phyloP scores from a whole-genome alignment of 2,888 invertebrate species.

The Thera britannica region DNA sequence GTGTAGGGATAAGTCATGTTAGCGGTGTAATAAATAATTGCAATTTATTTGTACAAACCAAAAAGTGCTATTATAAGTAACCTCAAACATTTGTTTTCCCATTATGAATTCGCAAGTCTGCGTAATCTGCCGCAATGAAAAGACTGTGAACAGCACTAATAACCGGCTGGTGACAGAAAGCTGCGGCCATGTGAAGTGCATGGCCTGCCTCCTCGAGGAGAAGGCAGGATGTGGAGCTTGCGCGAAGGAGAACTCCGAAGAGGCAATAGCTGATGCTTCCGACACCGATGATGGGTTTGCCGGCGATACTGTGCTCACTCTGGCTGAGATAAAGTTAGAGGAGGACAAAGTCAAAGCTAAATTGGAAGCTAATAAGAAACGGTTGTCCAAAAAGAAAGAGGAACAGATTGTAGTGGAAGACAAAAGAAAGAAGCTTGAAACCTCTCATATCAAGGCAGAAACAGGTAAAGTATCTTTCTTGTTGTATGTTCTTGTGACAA shows the following conservation, averaged over 20 bases:
- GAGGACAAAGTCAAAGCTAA: slow-evolving; percentile 37
- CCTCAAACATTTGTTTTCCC: slow-evolving; percentile 57
- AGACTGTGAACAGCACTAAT: slow-evolving; percentile 80
- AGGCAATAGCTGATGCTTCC: slow-evolving; percentile 34
- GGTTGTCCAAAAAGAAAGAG: slow-evolving; percentile 20
- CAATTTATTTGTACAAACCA: slow-evolving; percentile 17
- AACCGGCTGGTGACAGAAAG: slow-evolving; percentile 89
- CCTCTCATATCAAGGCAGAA: slow-evolving; percentile 70
- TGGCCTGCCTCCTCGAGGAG: slow-evolving; percentile 88
- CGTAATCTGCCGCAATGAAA: slow-evolving; percentile 85
- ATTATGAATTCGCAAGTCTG: slow-evolving; percentile 80
- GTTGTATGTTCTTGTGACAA: too few species aligned
- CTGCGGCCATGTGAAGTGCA: slow-evolving; percentile 91
- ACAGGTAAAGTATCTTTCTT: slow-evolving; percentile 53
- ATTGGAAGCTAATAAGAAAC: slow-evolving; percentile 33
- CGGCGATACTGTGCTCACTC: slow-evolving; percentile 42
- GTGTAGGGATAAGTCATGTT: slow-evolving; percentile 5
- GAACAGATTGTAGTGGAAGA: slow-evolving; percentile 47
- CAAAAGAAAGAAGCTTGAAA: slow-evolving; percentile 69
- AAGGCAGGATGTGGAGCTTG: slow-evolving; percentile 87
- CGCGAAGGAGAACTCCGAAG: slow-evolving; percentile 41
- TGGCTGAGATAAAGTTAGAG: slow-evolving; percentile 40
- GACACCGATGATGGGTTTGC: slow-evolving; percentile 40
- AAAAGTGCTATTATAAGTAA: slow-evolving; percentile 41
- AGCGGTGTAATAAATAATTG: slow-evolving; percentile 11